Evolutionary conservation across 2,113 vertebrate genomes (phyloP), one percentile per base, ranked within the genome.

Genomic region (Nerophis lumbriciformis): DNA sequence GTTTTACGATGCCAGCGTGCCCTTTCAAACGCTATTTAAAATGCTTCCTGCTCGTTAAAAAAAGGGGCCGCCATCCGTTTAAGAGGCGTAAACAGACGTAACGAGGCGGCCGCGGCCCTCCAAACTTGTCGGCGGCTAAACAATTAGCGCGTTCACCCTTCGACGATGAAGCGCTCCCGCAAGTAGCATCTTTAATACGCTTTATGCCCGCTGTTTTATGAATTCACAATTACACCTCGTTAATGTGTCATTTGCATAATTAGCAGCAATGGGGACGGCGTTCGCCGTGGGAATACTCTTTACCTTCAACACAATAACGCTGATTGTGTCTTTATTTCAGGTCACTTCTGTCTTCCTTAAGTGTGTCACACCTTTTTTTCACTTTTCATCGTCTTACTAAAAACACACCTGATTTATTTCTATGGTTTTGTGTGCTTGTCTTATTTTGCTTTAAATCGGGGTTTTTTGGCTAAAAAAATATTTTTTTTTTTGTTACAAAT

Each of bases 171-270:
- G 59, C 48, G 73, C 74, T 79, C 82, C 78, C 71, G 74, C 85
- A 81, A 71, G 75, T 64, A 72, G 83, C 80, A 80, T 89, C 85
- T 88, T 91, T 82, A 19, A 84, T 80, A 83, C 80, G 82, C 79
- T 85, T 91, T 90, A 83, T 87, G 85, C 90, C 88, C 11, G 87
- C 89, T 91, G 89, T 89, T 91, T 90, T 89, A 90, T 89, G 88
- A 90, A 89, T 91, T 90, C 84, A 80, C 83, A 88, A 91, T 91
- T 91, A 89, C 84, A 89, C 84, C 89, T 90, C 88, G 90, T 92
- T 92, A 91, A 92, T 87, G 87, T 85, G 84, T 87, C 83, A 88
- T 91, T 90, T 91, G 85, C 90, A 90, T 92, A 91, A 92, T 92
- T 91, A 91, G 84, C 77, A 88, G 85, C 80, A 91, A 87, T 77